Evolutionary conservation across 2,888 invertebrate species (phyloP), one percentile per base, ranked within the genome.

Genomic region (Latheticus oryzae): DNA sequence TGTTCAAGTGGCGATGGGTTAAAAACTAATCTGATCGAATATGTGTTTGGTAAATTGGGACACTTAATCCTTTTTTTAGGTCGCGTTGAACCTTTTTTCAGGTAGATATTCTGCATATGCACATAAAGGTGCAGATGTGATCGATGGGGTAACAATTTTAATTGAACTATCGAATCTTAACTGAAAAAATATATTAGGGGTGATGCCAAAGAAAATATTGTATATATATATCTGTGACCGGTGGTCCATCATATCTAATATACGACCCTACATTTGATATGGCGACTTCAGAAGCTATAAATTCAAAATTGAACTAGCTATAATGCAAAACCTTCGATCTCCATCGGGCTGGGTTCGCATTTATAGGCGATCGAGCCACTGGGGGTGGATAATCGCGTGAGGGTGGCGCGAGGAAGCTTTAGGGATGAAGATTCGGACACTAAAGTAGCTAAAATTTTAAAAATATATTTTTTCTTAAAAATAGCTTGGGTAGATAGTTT

Each of bases 241-340:
- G 54, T 69, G 70, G 71, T 70, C 69, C 69, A 70, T 70, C 66
- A 67, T 66, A 62, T 69, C 66, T 69, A 68, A 71, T 69, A 69
- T 71, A 69, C 66, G 69, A 67, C 67, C 66, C 68, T 60, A 63
- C 63, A 64, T 65, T 66, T 71, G 67, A 73, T 71, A 71, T 68
- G 69, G 71, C 70, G 67, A 71, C 68, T 69, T 64, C 59, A 55
- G 63, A 47, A 56, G 71, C 69, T 62, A 72, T 73, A 73, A 73
- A 73, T 73, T 73, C 68, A 69, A 71, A 73, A 73, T 73, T 71
- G 73, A 72, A 71, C 70, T 64, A 57, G 71, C 70, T 69, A 69
- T 73, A 72, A 73, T 61, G 70, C 69, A 68, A 66, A 65, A 65
- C 64, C 65, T 69, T 72, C 71, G 68, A 71, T 72, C 70, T 72